A percentile compares a stretch with the other conserved stretches of the same genome.
Evolutionary conservation across 2,113 vertebrate genomes (phyloP).

Genomic region (Nothobranchius furzeri): DNA sequence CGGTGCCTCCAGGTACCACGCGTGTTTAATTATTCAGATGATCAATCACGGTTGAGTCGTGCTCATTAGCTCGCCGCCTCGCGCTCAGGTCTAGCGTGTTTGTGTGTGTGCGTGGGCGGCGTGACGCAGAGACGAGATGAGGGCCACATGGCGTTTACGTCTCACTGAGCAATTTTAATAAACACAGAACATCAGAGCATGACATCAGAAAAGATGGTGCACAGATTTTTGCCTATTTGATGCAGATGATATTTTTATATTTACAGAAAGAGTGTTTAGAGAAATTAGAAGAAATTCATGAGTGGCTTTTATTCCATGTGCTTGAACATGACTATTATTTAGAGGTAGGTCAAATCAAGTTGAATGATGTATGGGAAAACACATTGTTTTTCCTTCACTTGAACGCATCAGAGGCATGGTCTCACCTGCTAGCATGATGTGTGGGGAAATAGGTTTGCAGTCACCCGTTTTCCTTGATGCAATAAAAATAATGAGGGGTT

Average conservation of each 20-base stretch:
- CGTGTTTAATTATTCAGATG: constrained; percentile 77
- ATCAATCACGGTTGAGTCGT: constrained; percentile 65
- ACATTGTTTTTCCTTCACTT: constrained; percentile 55
- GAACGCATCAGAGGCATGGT: constrained; percentile 38
- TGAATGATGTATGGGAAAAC: constrained; percentile 40
- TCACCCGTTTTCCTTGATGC: constrained; percentile 25
- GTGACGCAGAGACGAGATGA: constrained; percentile 48
- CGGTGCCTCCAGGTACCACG: constrained; percentile 70
- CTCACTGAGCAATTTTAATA: constrained; percentile 49
- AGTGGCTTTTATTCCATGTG: background rate
- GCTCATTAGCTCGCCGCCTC: constrained; percentile 60
- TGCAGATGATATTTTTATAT: constrained; percentile 12
- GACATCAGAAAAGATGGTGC: constrained; percentile 17
- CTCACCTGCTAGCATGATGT: constrained; percentile 53
- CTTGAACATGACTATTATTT: constrained; percentile 43
- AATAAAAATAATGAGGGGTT: too few relatives aligned
- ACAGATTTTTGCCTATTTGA: constrained; percentile 1
- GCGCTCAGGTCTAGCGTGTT: constrained; percentile 20
- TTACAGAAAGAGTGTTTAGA: background rate
- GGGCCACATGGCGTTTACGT: constrained; percentile 57
- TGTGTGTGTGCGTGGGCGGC: constrained; percentile 24
- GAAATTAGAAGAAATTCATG: too few relatives aligned
- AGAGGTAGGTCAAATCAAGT: constrained; percentile 39
- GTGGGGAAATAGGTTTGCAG: constrained; percentile 14
- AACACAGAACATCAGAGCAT: constrained; percentile 46